These are phyloP conservation scores for Tolypeutes matacus DNA, from an alignment of 2,797 vertebrate genomes.

Conservation along the genomic window DNA sequence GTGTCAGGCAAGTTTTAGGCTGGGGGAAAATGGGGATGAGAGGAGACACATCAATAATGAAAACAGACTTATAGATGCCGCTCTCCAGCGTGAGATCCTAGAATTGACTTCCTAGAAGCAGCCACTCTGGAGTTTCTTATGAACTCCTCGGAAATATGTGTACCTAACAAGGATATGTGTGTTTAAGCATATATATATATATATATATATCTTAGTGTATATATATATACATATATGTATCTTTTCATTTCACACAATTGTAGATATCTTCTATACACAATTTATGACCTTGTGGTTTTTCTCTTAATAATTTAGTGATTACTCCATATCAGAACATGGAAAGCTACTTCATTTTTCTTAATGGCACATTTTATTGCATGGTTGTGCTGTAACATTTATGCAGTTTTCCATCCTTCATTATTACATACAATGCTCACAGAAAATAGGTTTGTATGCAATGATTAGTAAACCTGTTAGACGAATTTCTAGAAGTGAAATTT, in stretches of 20 bases:
- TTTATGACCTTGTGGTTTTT: not conserved
- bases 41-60: not conserved
- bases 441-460: not conserved
- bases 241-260: not conserved
- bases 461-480: not conserved
- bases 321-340: not conserved
- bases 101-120: not conserved
- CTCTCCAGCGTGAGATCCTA: not conserved
- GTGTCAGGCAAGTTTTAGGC: not conserved
- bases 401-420: not conserved
- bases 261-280: not conserved
- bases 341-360: not conserved
- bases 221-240: not conserved
- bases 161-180: not conserved
- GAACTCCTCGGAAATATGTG: not conserved
- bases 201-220: not conserved
- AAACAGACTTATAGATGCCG: not conserved
- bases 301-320: slow-evolving; percentile 15
- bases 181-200: not conserved
- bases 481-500: slow-evolving; percentile 18
- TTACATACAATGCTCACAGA: not conserved
- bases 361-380: not conserved
- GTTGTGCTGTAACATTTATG: not conserved
- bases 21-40: not conserved
- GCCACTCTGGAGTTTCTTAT: not conserved